Evolutionary conservation across 2,797 vertebrate species (phyloP).

Genomic region (Urosaurus nigricauda): DNA sequence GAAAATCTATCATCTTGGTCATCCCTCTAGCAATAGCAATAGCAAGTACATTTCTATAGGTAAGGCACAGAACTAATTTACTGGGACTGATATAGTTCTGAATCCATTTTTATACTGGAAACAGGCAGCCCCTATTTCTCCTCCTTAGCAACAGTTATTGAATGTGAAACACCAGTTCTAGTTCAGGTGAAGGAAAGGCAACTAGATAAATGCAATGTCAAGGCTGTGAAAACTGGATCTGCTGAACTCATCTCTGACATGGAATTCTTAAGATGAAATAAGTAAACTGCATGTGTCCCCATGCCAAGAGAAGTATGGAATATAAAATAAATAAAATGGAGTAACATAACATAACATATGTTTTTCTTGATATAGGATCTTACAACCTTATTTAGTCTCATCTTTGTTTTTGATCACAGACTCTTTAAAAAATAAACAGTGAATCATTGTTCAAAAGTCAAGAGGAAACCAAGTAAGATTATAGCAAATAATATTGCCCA

Average conservation of each 20-base stretch:
- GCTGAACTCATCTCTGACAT: not conserved
- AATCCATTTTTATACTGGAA: not conserved
- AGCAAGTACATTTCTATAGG: not conserved
- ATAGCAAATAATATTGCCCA: not conserved
- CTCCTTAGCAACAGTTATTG: not conserved
- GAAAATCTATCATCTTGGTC: not conserved
- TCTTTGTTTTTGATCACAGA: not conserved
- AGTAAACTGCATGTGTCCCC: not conserved
- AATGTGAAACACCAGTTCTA: not conserved
- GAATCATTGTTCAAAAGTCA: not conserved
- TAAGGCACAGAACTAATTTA: not conserved
- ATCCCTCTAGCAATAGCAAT: not conserved
- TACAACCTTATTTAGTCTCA: not conserved
- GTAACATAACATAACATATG: not conserved
- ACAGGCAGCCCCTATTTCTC: no score
- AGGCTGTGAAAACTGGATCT: not conserved
- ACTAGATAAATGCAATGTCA: not conserved
- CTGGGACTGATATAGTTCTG: not conserved
- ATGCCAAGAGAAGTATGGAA: no score
- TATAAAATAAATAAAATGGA: no score
- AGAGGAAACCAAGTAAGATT: not conserved
- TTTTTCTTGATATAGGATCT: not conserved
- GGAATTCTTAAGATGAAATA: not conserved
- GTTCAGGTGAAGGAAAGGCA: not conserved
- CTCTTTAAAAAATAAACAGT: not conserved